These are phyloP conservation scores for Drosophila fulvimacula DNA, from an alignment of 2,888 invertebrate species.

Conservation along the genomic window DNA sequence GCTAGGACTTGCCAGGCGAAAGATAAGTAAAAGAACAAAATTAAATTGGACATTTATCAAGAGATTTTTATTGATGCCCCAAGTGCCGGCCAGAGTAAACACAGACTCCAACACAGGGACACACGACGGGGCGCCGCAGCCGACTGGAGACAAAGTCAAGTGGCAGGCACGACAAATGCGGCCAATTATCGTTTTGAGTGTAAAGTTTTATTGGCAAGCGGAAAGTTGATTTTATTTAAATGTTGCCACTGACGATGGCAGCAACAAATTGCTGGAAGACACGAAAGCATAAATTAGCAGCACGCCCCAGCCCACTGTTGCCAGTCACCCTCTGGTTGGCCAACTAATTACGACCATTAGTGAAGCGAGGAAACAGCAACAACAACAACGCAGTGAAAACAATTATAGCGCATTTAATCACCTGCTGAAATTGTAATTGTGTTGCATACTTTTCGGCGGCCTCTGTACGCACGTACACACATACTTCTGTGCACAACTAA, in stretches of 20 bases:
- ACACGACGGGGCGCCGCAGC: slow-evolving; percentile 30
- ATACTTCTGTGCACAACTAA: slow-evolving; percentile 45
- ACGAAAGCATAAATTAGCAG: slow-evolving; percentile 72
- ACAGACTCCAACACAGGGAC: slow-evolving; percentile 22
- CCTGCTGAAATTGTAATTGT: slow-evolving; percentile 84
- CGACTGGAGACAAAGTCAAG: slow-evolving; percentile 53
- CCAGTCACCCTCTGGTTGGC: slow-evolving; percentile 31
- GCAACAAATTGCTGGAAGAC: slow-evolving; percentile 61
- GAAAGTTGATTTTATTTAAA: slow-evolving; percentile 70
- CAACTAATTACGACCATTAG: slow-evolving; percentile 79
- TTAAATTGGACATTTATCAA: slow-evolving; percentile 83
- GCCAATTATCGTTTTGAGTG: slow-evolving; percentile 79
- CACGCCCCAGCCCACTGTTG: neutral
- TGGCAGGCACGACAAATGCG: slow-evolving; percentile 67
- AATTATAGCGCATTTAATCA: slow-evolving; percentile 84
- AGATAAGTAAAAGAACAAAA: slow-evolving; percentile 81
- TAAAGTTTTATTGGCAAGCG: slow-evolving; percentile 74
- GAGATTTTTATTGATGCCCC: slow-evolving; percentile 82
- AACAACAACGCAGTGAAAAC: slow-evolving; percentile 71
- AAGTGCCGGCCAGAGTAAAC: slow-evolving; percentile 61
- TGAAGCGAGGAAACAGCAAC: slow-evolving; percentile 39
- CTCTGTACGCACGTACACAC: slow-evolving; percentile 5
- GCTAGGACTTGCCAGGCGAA: slow-evolving; percentile 35
- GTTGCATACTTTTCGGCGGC: slow-evolving; percentile 71
- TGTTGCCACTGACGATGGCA: slow-evolving; percentile 61